These are phyloP conservation scores for Zelleria hepariella DNA, from an alignment of 2,888 invertebrate genomes.

Conservation along the genomic window DNA sequence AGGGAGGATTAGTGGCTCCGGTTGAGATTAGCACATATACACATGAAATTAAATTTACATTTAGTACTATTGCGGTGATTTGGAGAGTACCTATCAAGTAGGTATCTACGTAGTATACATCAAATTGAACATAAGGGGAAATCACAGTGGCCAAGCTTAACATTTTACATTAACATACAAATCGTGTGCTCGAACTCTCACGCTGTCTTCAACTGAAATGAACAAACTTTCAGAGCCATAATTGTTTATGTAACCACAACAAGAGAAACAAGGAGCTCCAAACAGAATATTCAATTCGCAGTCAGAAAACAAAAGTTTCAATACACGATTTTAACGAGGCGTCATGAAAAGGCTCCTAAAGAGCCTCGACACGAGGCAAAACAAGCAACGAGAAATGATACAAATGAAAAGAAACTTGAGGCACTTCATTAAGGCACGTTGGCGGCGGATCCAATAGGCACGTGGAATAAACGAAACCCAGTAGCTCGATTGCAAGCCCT, in stretches of 20 bases:
- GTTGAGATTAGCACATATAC: not conserved
- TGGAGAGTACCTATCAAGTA: too few species aligned
- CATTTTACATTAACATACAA: conserved; percentile 6
- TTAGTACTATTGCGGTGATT: conserved; percentile 2
- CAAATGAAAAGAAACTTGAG: conserved; percentile 28
- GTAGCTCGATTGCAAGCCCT: not conserved
- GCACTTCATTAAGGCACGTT: conserved; percentile 60
- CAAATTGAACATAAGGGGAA: conserved; percentile 18
- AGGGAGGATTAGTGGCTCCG: not conserved
- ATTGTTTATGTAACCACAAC: not conserved
- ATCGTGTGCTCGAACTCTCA: not conserved
- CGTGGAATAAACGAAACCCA: conserved; percentile 7
- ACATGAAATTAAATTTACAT: not conserved
- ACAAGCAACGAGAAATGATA: conserved; percentile 7
- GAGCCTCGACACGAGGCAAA: conserved; percentile 5
- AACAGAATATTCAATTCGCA: not conserved
- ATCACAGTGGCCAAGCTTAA: conserved; percentile 35
- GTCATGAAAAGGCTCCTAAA: conserved; percentile 3
- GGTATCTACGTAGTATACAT: too few species aligned
- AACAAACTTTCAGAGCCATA: not conserved
- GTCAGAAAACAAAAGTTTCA: not conserved
- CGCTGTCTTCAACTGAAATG: not conserved
- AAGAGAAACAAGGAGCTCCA: not conserved
- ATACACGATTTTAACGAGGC: conserved; percentile 3
- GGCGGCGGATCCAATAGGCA: conserved; percentile 30